phyloP scores from a whole-genome alignment of 2,888 invertebrate species.

The Dryococelus australis region DNA sequence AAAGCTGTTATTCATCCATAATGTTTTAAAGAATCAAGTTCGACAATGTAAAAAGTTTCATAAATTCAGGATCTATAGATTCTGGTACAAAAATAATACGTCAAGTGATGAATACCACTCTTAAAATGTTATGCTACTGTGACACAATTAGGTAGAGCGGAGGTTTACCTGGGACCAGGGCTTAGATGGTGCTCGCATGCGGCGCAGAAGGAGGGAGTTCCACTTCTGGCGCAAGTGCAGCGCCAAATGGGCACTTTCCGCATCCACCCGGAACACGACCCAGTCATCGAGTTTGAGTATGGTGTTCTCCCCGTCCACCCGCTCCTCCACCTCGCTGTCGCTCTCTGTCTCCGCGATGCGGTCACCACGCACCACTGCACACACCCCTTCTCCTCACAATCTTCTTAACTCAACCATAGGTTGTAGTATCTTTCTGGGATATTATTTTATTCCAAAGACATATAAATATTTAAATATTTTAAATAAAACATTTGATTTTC shows the following conservation, averaged over 20 bases:
- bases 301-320: slow-evolving; percentile 59
- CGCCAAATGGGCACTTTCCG: slow-evolving; percentile 70
- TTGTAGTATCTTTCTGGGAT: too few species aligned
- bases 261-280: slow-evolving; percentile 74
- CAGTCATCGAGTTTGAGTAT: slow-evolving; percentile 75
- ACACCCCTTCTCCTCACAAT: background rate
- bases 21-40: too few species aligned
- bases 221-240: slow-evolving; percentile 76
- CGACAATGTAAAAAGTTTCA: too few species aligned
- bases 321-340: slow-evolving; percentile 64
- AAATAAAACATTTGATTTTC: too few species aligned
- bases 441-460: too few species aligned
- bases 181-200: slow-evolving; percentile 55
- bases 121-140: too few species aligned
- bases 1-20: too few species aligned
- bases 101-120: too few species aligned
- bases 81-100: too few species aligned
- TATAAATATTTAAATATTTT: too few species aligned
- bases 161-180: slow-evolving; percentile 57
- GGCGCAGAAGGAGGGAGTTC: slow-evolving; percentile 70
- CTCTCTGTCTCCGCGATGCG: slow-evolving; percentile 51
- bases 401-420: too few species aligned
- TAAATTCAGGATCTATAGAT: too few species aligned
- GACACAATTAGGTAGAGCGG: background rate
- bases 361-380: slow-evolving; percentile 39